Conservation (phyloP, 2,113 vertebrate genomes). For the Tichodroma muraria region DNA sequence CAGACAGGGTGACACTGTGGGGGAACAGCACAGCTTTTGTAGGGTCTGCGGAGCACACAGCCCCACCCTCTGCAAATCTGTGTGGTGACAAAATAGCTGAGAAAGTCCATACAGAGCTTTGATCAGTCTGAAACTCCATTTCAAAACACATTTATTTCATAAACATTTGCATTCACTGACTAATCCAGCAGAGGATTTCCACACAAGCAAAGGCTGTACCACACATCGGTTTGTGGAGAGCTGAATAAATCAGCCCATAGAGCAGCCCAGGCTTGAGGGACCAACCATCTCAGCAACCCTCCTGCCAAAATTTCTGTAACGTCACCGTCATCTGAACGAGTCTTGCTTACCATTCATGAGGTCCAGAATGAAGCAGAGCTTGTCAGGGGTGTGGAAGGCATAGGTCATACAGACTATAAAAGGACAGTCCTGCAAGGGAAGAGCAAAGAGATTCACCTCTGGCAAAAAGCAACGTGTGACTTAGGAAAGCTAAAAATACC, state of each 20-base stretch:
- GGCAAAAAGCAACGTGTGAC: not conserved
- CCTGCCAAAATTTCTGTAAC: not conserved
- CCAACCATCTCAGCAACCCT: not conserved
- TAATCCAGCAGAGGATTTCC: not conserved
- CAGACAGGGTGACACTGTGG: not conserved
- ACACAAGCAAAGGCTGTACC: not conserved
- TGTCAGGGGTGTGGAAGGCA: constrained; percentile 97
- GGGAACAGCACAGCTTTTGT: not conserved
- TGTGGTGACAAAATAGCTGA: not conserved
- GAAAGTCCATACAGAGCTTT: not conserved
- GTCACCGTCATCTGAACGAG: not conserved
- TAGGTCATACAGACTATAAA: constrained; percentile 99
- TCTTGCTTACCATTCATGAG: constrained; percentile 91
- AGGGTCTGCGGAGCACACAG: not conserved
- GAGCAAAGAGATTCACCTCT: not conserved
- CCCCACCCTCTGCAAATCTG: not conserved
- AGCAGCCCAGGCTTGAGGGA: not conserved
- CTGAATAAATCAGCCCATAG: not conserved
- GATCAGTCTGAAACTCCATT: not conserved
- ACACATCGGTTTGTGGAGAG: not conserved
- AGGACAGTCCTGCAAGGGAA: constrained; percentile 84
- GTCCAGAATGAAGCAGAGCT: constrained; percentile 98
- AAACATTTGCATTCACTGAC: not conserved
- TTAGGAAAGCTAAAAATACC: not conserved
- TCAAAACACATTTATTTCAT: not conserved